A percentile compares a stretch with the other conserved stretches of the same genome.
phyloP scores from a whole-genome alignment of 2,888 invertebrate genomes.

The Digitonthophagus gazella region DNA sequence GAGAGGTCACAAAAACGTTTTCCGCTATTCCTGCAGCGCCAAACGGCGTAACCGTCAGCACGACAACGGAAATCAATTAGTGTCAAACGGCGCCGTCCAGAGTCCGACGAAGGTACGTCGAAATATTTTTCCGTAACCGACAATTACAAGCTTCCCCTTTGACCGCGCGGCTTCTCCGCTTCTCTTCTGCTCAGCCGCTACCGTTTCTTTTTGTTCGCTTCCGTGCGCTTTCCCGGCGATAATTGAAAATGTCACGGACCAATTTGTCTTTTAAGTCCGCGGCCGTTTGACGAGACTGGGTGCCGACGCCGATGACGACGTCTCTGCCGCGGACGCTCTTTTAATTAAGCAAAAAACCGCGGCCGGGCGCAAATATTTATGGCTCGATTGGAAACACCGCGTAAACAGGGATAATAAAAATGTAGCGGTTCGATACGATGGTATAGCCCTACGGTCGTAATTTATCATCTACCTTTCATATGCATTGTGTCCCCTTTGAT shows the following conservation, averaged over 20 bases:
- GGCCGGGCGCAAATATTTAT: background rate
- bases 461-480: background rate
- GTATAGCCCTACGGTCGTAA: background rate
- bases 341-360: background rate
- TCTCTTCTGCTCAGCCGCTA: background rate
- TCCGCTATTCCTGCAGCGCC: background rate
- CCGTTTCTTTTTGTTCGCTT: background rate
- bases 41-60: background rate
- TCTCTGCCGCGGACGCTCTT: background rate
- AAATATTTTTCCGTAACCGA: background rate
- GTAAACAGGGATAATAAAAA: background rate
- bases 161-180: background rate
- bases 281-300: background rate
- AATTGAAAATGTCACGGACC: background rate
- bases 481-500: background rate
- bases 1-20: background rate
- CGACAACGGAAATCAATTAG: background rate
- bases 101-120: background rate
- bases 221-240: background rate
- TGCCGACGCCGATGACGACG: background rate
- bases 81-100: background rate
- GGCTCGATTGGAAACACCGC: background rate
- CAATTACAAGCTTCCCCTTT: background rate
- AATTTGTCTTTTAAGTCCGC: slow-evolving; percentile 1
- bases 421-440: background rate